phyloP scores from a whole-genome alignment of 2,113 vertebrate species.

The Lophotis ruficrista region DNA sequence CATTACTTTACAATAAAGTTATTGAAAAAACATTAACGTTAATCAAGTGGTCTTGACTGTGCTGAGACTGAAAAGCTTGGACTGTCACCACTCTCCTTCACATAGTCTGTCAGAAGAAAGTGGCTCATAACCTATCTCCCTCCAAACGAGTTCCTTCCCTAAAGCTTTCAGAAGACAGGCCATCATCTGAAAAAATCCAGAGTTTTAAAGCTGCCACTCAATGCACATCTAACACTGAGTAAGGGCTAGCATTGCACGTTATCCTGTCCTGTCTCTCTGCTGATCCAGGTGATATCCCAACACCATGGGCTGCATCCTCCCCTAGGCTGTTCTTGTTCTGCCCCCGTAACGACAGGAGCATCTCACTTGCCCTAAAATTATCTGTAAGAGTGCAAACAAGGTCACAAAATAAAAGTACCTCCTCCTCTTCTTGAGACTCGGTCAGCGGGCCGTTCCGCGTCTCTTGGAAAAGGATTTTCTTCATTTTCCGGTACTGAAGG shows the following conservation, averaged over 20 bases:
- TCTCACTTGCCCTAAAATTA: not conserved
- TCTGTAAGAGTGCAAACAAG: not conserved
- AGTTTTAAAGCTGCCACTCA: not conserved
- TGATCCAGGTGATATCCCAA: not conserved
- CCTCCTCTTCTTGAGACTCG: conserved; percentile 95
- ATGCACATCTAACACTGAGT: not conserved
- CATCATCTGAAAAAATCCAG: not conserved
- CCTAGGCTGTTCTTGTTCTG: not conserved
- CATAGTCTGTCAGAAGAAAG: too few relatives aligned
- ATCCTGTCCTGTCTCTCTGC: not conserved
- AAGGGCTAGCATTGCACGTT: not conserved
- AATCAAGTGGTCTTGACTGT: not conserved
- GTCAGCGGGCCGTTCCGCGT: conserved; percentile 89
- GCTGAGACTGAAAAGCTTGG: not conserved
- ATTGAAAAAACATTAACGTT: not conserved
- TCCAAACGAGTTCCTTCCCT: not conserved
- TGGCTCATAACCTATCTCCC: too few relatives aligned
- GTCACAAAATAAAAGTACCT: conserved; percentile 70
- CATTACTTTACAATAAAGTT: not conserved
- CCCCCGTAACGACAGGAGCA: not conserved
- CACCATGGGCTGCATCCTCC: not conserved
- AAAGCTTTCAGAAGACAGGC: not conserved
- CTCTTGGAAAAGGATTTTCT: conserved; percentile 99
- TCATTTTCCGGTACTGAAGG: conserved; percentile 98
- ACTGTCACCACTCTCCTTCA: not conserved